Evolutionary conservation across 2,797 vertebrate genomes (phyloP).

Genomic region (Bothrops alternatus): DNA sequence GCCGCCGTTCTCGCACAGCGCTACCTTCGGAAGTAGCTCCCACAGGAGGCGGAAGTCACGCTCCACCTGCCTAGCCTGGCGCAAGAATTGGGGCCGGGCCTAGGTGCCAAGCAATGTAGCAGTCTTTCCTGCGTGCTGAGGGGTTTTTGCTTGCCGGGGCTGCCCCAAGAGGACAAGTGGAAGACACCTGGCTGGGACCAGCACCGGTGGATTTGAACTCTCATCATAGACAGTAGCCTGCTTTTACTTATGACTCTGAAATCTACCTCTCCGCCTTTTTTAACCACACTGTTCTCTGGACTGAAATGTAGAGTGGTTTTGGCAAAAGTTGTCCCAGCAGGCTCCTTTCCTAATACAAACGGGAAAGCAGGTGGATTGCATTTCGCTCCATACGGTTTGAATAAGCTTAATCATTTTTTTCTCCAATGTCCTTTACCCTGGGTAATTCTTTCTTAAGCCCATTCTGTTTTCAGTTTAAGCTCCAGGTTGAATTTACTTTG

Average conservation of each 20-base stretch:
- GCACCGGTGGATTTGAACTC: conserved; percentile 61
- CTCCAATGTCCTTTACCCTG: conserved; percentile 24
- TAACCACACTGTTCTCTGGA: conserved; percentile 78
- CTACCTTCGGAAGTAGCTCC: conserved; percentile 88
- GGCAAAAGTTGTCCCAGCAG: conserved; percentile 32
- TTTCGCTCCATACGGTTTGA: conserved; percentile 72
- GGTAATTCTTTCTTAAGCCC: conserved; percentile 42
- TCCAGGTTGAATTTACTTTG: conserved; percentile 45
- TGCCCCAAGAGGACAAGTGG: neutral
- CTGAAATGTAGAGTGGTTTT: conserved; percentile 69
- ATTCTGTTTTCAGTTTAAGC: conserved; percentile 22
- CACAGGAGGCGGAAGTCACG: conserved; percentile 39
- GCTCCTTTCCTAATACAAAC: conserved; percentile 32
- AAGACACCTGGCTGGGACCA: neutral
- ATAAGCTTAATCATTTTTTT: conserved; percentile 82
- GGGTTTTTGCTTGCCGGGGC: conserved; percentile 52
- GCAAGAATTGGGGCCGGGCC: conserved; percentile 49
- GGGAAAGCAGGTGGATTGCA: conserved; percentile 12
- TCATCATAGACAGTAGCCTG: conserved; percentile 74
- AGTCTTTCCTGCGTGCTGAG: conserved; percentile 62
- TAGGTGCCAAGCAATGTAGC: conserved; percentile 79
- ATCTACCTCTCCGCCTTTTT: conserved; percentile 95
- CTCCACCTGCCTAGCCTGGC: conserved; percentile 45
- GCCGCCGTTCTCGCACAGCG: conserved; percentile 94
- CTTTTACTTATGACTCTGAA: conserved; percentile 86